A percentile compares a stretch with the other conserved stretches of the same genome.
Evolutionary conservation across 2,113 vertebrate genomes (phyloP).

Genomic region (Aptenodytes patagonicus): DNA sequence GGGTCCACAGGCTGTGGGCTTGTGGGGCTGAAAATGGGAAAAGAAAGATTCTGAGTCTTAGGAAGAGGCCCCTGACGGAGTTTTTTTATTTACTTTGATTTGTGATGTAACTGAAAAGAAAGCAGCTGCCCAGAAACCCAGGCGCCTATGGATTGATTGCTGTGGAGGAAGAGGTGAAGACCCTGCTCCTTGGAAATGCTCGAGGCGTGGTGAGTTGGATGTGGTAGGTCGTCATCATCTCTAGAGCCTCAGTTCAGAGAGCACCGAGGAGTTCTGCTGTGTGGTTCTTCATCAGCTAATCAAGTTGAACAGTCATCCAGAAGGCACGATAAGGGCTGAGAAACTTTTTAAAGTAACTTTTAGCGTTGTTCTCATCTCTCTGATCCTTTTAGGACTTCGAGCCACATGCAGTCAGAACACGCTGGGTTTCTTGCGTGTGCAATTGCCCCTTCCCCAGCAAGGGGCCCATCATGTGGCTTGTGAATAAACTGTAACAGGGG

Average conservation of each 20-base stretch:
- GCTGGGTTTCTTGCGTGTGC: not conserved
- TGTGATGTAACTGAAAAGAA: slow-evolving; percentile 38
- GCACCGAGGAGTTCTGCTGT: not conserved
- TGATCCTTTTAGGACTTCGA: not conserved
- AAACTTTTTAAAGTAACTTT: not conserved
- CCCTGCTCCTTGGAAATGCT: not conserved
- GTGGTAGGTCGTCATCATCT: not conserved
- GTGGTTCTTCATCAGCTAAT: not conserved
- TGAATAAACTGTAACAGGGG: not conserved
- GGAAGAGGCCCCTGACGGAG: not conserved
- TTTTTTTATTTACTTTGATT: slow-evolving; percentile 21
- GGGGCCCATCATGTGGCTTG: not conserved
- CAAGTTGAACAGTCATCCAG: not conserved
- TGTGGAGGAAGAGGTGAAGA: slow-evolving; percentile 1
- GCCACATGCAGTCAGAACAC: not conserved
- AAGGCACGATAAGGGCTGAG: not conserved
- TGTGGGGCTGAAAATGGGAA: not conserved
- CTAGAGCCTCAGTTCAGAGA: not conserved
- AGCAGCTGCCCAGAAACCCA: slow-evolving; percentile 4
- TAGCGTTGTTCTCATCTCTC: not conserved
- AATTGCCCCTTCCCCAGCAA: not conserved
- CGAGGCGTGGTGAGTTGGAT: not conserved
- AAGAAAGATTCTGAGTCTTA: not conserved
- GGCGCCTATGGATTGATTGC: not conserved
- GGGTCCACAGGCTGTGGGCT: not conserved